Evolutionary conservation across 2,113 vertebrate species (phyloP).

Genomic region (Suricata suricatta): DNA sequence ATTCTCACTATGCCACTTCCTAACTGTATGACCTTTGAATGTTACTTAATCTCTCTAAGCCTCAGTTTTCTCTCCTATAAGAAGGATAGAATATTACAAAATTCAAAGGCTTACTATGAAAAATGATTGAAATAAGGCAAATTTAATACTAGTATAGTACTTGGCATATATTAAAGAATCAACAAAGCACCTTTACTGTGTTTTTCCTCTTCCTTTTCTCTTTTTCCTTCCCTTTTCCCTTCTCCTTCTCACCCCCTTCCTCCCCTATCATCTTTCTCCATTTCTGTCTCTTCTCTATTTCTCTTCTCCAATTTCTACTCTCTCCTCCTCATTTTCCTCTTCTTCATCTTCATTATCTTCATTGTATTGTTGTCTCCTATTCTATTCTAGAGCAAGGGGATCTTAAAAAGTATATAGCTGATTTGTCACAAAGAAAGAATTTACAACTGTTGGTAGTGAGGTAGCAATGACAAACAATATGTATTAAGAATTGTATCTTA

Average conservation of each 20-base stretch:
- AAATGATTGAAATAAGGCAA: neutral
- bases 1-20: neutral
- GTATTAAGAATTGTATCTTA: neutral
- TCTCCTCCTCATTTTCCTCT: neutral
- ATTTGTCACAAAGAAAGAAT: neutral
- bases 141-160: neutral
- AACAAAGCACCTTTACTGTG: neutral
- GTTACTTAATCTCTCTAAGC: neutral
- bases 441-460: neutral
- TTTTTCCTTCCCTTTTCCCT: neutral
- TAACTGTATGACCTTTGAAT: neutral
- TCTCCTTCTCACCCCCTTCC: neutral
- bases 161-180: neutral
- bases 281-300: neutral
- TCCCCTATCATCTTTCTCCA: neutral
- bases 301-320: neutral
- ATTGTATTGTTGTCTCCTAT: neutral
- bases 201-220: neutral
- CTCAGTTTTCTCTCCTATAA: constrained; percentile 15
- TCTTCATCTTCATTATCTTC: neutral
- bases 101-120: neutral
- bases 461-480: neutral
- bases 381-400: neutral
- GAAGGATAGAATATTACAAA: neutral
- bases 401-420: neutral